phyloP scores from a whole-genome alignment of 1,140 invertebrate genomes.

The Scaptomyza montana region DNA sequence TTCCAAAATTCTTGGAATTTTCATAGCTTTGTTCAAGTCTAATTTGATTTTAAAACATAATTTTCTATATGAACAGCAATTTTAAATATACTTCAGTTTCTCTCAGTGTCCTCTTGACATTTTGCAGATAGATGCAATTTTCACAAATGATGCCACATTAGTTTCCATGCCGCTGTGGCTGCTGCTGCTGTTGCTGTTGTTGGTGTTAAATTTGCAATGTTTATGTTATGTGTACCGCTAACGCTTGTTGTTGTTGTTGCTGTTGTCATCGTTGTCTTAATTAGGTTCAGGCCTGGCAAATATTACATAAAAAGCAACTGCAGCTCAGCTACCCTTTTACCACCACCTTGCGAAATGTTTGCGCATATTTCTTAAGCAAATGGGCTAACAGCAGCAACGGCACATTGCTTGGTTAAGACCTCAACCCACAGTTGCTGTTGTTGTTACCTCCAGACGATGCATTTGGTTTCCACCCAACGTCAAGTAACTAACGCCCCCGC shows the following conservation, averaged over 20 bases:
- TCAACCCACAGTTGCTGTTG: constrained; percentile 8
- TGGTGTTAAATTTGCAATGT: constrained; percentile 13
- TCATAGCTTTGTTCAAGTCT: too few relatives aligned
- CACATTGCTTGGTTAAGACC: background rate
- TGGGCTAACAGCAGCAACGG: background rate
- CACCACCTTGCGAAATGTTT: constrained; percentile 41
- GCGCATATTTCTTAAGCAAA: constrained; percentile 21
- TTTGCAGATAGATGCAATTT: constrained; percentile 73
- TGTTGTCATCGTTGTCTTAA: constrained; percentile 51
- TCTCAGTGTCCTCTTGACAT: constrained; percentile 58
- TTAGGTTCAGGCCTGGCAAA: constrained; percentile 41
- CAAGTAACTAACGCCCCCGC: constrained; percentile 38
- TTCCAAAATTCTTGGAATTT: too few relatives aligned
- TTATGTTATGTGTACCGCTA: constrained; percentile 2
- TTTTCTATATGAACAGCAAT: too few relatives aligned
- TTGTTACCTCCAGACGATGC: constrained; percentile 22
- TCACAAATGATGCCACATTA: constrained; percentile 51
- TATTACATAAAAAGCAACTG: constrained; percentile 28
- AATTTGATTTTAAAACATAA: too few relatives aligned
- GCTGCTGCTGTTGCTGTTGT: constrained; percentile 8
- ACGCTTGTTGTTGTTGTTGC: background rate
- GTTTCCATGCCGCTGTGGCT: constrained; percentile 35
- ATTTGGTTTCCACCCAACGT: background rate
- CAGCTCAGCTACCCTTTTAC: background rate
- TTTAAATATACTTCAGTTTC: background rate